A percentile compares a stretch with the other conserved stretches of the same genome.
Conservation (phyloP, 2,888 invertebrate species). For the Ischnus inquisitorius region DNA sequence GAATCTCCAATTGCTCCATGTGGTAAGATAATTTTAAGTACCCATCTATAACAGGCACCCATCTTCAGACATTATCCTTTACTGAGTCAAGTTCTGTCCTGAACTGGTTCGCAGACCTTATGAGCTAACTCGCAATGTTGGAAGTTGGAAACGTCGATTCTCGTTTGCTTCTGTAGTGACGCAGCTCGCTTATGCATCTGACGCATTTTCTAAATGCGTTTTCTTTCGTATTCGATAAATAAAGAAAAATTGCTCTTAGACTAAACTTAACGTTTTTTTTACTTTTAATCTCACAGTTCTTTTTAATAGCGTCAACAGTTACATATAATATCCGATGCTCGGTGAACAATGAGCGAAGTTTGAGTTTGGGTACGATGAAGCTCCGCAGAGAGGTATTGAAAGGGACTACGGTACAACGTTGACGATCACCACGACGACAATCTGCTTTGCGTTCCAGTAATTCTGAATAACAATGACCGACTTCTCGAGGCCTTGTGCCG, state of each 20-base stretch:
- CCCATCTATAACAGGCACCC: slow-evolving; percentile 57
- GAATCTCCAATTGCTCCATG: slow-evolving; percentile 55
- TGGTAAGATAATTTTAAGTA: slow-evolving; percentile 36
- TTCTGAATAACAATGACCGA: slow-evolving; percentile 49
- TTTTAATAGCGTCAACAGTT: not conserved
- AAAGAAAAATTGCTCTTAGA: not conserved
- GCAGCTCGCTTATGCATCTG: not conserved
- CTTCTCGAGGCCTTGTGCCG: slow-evolving; percentile 22
- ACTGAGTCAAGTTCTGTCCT: slow-evolving; percentile 39
- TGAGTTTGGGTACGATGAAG: not conserved
- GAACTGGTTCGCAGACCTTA: slow-evolving; percentile 43
- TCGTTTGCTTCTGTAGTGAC: slow-evolving; percentile 23
- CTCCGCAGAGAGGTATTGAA: slow-evolving; percentile 36
- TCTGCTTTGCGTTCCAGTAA: slow-evolving; percentile 43
- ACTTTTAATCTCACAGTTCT: not conserved
- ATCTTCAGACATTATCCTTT: slow-evolving; percentile 49
- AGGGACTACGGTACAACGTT: slow-evolving; percentile 7
- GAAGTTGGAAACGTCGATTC: slow-evolving; percentile 35
- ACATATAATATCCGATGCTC: not conserved
- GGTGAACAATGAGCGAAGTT: slow-evolving; percentile 19
- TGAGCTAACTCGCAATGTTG: slow-evolving; percentile 30
- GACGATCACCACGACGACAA: slow-evolving; percentile 35
- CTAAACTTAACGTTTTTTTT: not conserved
- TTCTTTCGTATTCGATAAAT: too few species aligned
- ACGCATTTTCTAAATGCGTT: too few species aligned